phyloP scores from a whole-genome alignment of 2,888 invertebrate genomes.

The Polydrusus pterygomalis region DNA sequence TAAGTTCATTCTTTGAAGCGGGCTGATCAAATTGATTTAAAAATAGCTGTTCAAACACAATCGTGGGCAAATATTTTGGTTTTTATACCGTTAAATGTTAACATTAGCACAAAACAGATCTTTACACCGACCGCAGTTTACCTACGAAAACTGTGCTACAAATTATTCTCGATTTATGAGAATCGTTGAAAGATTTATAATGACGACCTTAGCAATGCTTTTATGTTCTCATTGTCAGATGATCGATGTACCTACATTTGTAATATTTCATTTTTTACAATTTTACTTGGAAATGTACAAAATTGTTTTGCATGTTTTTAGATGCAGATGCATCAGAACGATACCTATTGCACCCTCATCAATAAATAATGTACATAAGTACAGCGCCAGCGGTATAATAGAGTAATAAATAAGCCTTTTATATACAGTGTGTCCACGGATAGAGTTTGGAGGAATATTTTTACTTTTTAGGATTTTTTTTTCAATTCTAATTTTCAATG shows the following conservation, averaged over 20 bases:
- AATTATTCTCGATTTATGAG: constrained; percentile 14
- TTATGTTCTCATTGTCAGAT: background rate
- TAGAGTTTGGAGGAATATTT: too few species aligned
- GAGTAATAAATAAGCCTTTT: too few species aligned
- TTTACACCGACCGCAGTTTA: background rate
- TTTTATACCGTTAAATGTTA: constrained; percentile 29
- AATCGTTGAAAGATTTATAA: background rate
- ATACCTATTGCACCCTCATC: too few species aligned
- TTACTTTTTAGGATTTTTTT: too few species aligned
- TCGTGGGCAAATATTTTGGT: constrained; percentile 42
- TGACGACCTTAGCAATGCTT: constrained; percentile 9
- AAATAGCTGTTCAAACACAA: constrained; percentile 20
- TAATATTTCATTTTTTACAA: background rate
- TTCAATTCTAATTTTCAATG: too few species aligned
- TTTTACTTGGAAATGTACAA: background rate
- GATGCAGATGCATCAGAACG: too few species aligned
- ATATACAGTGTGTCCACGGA: too few species aligned
- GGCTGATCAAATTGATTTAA: constrained; percentile 3
- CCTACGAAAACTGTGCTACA: background rate
- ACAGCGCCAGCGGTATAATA: too few species aligned
- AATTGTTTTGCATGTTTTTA: too few species aligned
- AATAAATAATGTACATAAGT: too few species aligned
- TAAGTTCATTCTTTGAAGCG: constrained; percentile 10
- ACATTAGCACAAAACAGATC: constrained; percentile 28
- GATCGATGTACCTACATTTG: background rate